A percentile compares a stretch with the other conserved stretches of the same genome.
Evolutionary conservation across 2,113 vertebrate genomes (phyloP).

Genomic region (Petromus typicus): DNA sequence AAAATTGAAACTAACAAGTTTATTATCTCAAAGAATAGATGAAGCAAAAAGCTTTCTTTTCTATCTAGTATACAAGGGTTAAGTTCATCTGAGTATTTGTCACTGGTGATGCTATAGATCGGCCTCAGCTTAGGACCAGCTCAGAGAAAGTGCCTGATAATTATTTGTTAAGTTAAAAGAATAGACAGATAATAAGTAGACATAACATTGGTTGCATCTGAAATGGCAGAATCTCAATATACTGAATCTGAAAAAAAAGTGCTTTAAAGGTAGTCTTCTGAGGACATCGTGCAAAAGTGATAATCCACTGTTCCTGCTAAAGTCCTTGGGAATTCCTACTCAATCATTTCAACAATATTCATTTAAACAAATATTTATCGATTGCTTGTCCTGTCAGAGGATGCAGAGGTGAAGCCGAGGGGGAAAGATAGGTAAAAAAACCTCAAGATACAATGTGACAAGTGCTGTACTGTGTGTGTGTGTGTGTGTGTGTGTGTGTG

Average conservation of each 20-base stretch:
- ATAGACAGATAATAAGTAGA: background rate
- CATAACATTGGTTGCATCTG: background rate
- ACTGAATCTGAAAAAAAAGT: background rate
- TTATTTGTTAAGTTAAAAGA: conserved; percentile 19
- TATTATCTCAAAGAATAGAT: conserved; percentile 12
- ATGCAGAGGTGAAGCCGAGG: background rate
- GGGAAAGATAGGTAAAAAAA: background rate
- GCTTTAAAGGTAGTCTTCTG: background rate
- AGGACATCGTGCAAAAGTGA: background rate
- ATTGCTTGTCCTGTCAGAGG: conserved; percentile 9
- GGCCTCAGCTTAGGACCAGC: background rate
- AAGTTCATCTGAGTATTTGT: background rate
- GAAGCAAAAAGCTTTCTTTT: background rate
- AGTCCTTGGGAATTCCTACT: conserved; percentile 22
- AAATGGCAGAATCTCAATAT: conserved; percentile 34
- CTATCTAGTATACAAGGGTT: background rate
- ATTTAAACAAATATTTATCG: conserved; percentile 53
- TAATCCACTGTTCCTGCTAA: background rate
- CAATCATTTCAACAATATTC: background rate
- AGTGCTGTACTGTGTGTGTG: background rate
- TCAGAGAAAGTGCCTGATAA: background rate
- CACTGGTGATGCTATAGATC: background rate
- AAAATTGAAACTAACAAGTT: background rate
- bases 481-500: too few relatives aligned
- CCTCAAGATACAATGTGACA: background rate